A percentile compares a stretch with the other conserved stretches of the same genome.
Conservation (phyloP, 2,113 vertebrate species). For the Cavia porcellus region DNA sequence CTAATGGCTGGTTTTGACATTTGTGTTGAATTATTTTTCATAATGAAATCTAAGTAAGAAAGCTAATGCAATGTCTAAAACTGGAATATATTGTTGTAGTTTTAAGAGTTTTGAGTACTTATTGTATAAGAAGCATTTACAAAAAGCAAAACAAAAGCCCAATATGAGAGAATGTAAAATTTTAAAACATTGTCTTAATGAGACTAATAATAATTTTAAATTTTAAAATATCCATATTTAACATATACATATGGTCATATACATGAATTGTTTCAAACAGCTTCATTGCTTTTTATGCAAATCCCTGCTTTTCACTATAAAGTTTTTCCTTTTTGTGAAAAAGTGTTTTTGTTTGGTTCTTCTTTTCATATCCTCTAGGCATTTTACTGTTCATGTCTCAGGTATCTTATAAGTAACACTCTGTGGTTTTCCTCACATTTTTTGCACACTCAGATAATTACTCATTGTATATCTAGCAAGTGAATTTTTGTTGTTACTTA, state of each 20-base stretch:
- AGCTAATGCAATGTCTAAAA: not conserved
- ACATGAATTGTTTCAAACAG: conserved; percentile 5
- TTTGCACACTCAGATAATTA: not conserved
- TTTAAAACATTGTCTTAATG: not conserved
- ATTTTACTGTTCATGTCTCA: not conserved
- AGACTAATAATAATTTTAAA: not conserved
- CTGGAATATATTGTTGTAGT: not conserved
- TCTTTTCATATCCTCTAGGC: not conserved
- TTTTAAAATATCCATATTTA: not conserved
- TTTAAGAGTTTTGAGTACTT: not conserved
- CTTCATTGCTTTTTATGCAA: not conserved
- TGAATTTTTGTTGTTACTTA: not conserved
- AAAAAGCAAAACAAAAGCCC: not conserved
- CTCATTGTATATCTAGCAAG: not conserved
- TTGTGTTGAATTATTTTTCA: not conserved
- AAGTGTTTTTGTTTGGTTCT: not conserved
- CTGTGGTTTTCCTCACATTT: conserved; percentile 30
- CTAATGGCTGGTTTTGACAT: not conserved
- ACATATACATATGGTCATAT: not conserved
- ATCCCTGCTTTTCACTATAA: not conserved
- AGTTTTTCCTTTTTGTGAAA: not conserved
- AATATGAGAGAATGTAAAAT: not conserved
- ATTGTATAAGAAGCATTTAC: not conserved
- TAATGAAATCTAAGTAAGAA: not conserved
- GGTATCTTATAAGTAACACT: not conserved